A percentile compares a stretch with the other conserved stretches of the same genome.
These are phyloP conservation scores for Rhopilema esculentum DNA, from an alignment of 30 jellyfish, hydroid and myxozoan species.

Conservation along the genomic window DNA sequence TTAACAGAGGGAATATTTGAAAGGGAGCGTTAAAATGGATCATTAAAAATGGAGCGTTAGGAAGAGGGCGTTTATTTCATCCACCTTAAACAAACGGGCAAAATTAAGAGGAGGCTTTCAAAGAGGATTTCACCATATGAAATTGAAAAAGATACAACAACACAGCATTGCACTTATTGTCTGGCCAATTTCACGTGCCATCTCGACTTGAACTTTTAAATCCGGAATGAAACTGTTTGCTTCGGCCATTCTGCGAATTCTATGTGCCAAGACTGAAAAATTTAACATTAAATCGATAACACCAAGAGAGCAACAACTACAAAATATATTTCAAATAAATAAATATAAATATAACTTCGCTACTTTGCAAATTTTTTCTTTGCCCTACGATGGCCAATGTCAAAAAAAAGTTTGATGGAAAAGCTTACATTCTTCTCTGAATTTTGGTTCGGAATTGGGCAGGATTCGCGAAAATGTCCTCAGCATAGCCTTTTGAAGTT, in stretches of 20 bases:
- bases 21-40: too few relatives aligned
- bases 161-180: constrained; percentile 78
- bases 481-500: constrained; percentile 69
- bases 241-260: constrained; percentile 86
- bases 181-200: constrained; percentile 85
- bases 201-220: constrained; percentile 76
- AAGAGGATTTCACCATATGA: not conserved
- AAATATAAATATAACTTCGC: too few relatives aligned
- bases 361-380: too few relatives aligned
- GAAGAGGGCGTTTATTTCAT: too few relatives aligned
- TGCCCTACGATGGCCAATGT: too few relatives aligned
- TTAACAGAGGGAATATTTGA: too few relatives aligned
- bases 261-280: constrained; percentile 80
- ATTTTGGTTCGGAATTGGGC: constrained; percentile 84
- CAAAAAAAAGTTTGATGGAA: too few relatives aligned
- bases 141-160: constrained; percentile 90
- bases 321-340: too few relatives aligned
- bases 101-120: too few relatives aligned
- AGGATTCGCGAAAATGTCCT: constrained; percentile 83
- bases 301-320: too few relatives aligned
- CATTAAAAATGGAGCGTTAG: too few relatives aligned
- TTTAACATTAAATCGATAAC: not conserved
- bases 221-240: constrained; percentile 74
- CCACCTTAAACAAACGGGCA: too few relatives aligned
- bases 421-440: constrained; percentile 97